Conservation (phyloP, 2,797 vertebrate genomes). For the Myotis planiceps region DNA sequence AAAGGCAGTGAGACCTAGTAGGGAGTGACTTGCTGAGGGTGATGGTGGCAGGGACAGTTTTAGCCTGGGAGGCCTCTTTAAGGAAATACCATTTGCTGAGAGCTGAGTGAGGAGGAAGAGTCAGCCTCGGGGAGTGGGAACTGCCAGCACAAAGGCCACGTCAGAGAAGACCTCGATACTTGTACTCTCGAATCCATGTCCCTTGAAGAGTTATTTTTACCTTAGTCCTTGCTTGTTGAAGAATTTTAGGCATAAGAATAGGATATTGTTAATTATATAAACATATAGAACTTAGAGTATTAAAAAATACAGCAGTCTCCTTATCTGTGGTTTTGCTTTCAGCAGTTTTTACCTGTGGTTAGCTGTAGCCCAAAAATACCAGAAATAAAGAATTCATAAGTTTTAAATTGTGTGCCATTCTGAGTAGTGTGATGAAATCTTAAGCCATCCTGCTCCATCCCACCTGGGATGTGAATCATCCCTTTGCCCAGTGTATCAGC, state of each 20-base stretch:
- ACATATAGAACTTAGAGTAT: slow-evolving; percentile 22
- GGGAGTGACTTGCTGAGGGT: neutral
- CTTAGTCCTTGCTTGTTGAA: slow-evolving; percentile 3
- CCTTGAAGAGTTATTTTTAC: neutral
- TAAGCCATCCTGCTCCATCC: neutral
- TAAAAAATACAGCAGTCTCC: neutral
- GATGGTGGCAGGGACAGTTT: neutral
- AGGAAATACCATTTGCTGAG: neutral
- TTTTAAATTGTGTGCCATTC: neutral
- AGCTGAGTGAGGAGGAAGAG: neutral
- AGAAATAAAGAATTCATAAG: neutral
- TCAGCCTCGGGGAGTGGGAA: neutral
- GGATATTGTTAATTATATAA: slow-evolving; percentile 10
- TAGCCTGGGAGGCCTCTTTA: neutral
- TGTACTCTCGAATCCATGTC: neutral
- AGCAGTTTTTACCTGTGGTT: neutral
- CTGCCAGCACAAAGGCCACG: neutral
- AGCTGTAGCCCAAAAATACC: neutral
- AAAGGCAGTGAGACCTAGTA: neutral
- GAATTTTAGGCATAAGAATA: slow-evolving; percentile 19
- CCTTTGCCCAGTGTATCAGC: neutral
- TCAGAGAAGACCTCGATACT: neutral
- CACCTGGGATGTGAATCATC: neutral
- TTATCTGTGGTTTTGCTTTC: neutral
- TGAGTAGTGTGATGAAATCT: neutral